These are phyloP conservation scores for Drosophila mimetica DNA, from an alignment of 2,888 invertebrate species.

Conservation along the genomic window DNA sequence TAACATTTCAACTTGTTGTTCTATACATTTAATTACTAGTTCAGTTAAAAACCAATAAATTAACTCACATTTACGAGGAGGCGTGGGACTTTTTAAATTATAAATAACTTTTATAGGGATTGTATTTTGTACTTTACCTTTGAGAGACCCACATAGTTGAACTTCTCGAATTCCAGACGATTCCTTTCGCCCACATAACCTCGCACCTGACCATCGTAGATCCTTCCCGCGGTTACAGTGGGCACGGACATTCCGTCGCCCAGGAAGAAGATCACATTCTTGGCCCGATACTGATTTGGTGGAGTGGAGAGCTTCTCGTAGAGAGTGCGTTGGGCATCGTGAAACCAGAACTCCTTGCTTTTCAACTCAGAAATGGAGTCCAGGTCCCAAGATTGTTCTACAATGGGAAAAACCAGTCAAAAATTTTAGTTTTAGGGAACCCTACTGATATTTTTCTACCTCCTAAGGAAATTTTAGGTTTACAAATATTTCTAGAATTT, in stretches of 20 bases:
- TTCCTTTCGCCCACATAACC: slow-evolving; percentile 87
- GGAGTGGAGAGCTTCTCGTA: slow-evolving; percentile 72
- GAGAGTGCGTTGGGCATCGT: slow-evolving; percentile 74
- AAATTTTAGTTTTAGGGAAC: too few relatives aligned
- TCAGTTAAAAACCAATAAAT: not conserved
- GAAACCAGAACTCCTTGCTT: slow-evolving; percentile 73
- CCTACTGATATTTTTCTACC: too few relatives aligned
- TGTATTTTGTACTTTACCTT: slow-evolving; percentile 84
- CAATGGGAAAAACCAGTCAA: not conserved
- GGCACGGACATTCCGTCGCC: slow-evolving; percentile 92
- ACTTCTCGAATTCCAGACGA: slow-evolving; percentile 87
- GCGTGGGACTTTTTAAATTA: too few relatives aligned
- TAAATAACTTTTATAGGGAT: too few relatives aligned
- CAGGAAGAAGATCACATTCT: slow-evolving; percentile 91
- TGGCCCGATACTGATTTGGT: slow-evolving; percentile 85
- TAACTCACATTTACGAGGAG: too few relatives aligned
- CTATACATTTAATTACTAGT: not conserved
- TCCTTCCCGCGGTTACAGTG: slow-evolving; percentile 88
- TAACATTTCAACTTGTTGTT: too few relatives aligned
- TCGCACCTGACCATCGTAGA: slow-evolving; percentile 87
- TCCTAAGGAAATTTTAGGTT: too few relatives aligned
- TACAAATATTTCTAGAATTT: too few relatives aligned
- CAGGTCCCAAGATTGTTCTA: slow-evolving; percentile 65
- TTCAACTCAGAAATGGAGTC: slow-evolving; percentile 50
- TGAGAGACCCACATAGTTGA: slow-evolving; percentile 87